These are phyloP conservation scores for Bactericera cockerelli DNA, from an alignment of 1,140 invertebrate genomes.

Conservation along the genomic window DNA sequence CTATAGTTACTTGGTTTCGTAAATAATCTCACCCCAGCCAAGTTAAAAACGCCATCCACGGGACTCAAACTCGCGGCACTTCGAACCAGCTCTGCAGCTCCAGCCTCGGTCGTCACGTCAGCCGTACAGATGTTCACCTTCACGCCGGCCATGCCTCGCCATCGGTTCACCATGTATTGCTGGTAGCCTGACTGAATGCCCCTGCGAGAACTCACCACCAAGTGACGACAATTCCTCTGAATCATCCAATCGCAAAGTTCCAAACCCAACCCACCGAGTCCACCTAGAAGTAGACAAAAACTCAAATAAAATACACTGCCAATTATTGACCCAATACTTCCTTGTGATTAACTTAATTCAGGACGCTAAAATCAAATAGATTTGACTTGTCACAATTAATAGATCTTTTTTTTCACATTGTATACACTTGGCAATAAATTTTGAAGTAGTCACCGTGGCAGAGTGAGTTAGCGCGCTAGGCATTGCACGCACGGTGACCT, in stretches of 20 bases:
- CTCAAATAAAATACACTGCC: too few relatives aligned
- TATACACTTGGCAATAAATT: too few relatives aligned
- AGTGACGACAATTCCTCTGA: not conserved
- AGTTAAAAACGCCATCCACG: slow-evolving; percentile 14
- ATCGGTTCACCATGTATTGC: slow-evolving; percentile 14
- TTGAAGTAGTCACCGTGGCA: too few relatives aligned
- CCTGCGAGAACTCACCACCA: slow-evolving; percentile 15
- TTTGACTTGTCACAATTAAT: too few relatives aligned
- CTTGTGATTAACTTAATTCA: too few relatives aligned
- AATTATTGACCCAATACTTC: too few relatives aligned
- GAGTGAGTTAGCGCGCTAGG: too few relatives aligned
- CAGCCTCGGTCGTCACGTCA: slow-evolving; percentile 8
- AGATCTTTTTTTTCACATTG: too few relatives aligned
- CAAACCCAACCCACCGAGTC: slow-evolving; percentile 16
- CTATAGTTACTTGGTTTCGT: too few relatives aligned
- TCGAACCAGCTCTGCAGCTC: slow-evolving; percentile 10
- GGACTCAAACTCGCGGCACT: slow-evolving; percentile 6
- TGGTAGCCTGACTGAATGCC: slow-evolving; percentile 16
- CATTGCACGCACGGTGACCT: too few relatives aligned
- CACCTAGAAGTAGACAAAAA: slow-evolving; percentile 44
- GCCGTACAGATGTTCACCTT: slow-evolving; percentile 13
- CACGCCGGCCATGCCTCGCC: not conserved
- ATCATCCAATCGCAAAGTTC: slow-evolving; percentile 15
- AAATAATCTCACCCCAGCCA: slow-evolving; percentile 11
- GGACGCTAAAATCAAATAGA: too few relatives aligned